Conservation (phyloP, 1,140 invertebrate species). For the Leptinotarsa defecta region DNA sequence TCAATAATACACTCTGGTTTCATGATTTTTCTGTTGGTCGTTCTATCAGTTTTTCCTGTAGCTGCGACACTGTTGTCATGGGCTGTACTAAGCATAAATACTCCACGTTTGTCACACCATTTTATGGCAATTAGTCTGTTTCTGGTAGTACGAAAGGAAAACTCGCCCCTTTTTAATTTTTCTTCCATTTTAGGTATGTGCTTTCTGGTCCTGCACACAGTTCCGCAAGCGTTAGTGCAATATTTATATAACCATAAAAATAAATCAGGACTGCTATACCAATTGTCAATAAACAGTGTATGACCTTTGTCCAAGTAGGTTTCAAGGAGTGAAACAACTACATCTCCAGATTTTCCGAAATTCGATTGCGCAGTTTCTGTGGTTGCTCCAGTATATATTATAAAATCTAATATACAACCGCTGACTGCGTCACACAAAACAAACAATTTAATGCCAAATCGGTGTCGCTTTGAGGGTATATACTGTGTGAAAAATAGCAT, state of each 20-base stretch:
- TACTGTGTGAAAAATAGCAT: too few relatives aligned
- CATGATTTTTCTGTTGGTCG: too few relatives aligned
- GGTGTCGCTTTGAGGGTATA: too few relatives aligned
- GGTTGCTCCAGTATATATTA: too few relatives aligned
- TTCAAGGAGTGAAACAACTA: conserved; percentile 45
- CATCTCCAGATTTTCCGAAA: conserved; percentile 35
- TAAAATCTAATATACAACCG: too few relatives aligned
- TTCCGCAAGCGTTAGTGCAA: conserved; percentile 47
- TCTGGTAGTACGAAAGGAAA: neutral
- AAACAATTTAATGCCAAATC: too few relatives aligned
- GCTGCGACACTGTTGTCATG: conserved; percentile 10
- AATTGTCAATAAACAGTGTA: conserved; percentile 37
- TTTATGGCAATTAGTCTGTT: conserved; percentile 12
- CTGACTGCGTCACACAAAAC: too few relatives aligned
- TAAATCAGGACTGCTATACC: conserved; percentile 32
- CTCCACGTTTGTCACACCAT: conserved; percentile 14
- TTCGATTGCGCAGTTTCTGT: conserved; percentile 28
- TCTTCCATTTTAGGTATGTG: too few relatives aligned
- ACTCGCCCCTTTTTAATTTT: too few relatives aligned
- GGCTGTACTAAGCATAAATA: conserved; percentile 17
- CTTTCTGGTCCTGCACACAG: conserved; percentile 21
- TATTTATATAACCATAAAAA: conserved; percentile 31
- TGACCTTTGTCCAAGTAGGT: conserved; percentile 45
- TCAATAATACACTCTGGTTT: too few relatives aligned
- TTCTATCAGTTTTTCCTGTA: neutral